Conservation (phyloP, 64 coral and sea anemone genomes). For the Pocillopora verrucosa region DNA sequence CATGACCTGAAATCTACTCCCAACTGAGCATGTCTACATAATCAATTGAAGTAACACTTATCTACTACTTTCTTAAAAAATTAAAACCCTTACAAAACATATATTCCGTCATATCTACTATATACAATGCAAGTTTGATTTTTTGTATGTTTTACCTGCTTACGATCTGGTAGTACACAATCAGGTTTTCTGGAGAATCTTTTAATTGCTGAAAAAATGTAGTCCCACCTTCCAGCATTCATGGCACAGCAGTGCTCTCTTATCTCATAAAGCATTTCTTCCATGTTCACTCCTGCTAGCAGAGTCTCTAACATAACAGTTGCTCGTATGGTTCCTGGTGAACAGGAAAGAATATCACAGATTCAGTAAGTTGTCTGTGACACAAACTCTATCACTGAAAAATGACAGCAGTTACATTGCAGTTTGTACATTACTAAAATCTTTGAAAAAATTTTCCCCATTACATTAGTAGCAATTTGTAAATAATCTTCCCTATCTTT, state of each 20-base stretch:
- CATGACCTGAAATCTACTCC: too few relatives aligned
- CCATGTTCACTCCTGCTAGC: constrained; percentile 93
- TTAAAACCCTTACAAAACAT: too few relatives aligned
- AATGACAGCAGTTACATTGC: too few relatives aligned
- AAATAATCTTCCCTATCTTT: too few relatives aligned
- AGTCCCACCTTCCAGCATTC: constrained; percentile 98
- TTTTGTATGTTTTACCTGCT: constrained; percentile 57
- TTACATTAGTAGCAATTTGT: too few relatives aligned
- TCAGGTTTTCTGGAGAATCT: constrained; percentile 88
- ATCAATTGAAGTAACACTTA: too few relatives aligned
- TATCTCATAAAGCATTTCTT: constrained; percentile 98
- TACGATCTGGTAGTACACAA: constrained; percentile 87
- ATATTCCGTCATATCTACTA: too few relatives aligned
- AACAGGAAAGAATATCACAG: background rate
- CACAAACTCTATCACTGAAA: too few relatives aligned
- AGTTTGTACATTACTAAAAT: too few relatives aligned
- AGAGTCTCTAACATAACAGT: constrained; percentile 98
- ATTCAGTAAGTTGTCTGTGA: background rate
- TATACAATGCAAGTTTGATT: background rate
- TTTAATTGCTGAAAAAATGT: constrained; percentile 98
- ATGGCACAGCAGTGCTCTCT: constrained; percentile 93
- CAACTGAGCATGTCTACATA: too few relatives aligned
- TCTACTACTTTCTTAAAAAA: too few relatives aligned
- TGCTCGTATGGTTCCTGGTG: constrained; percentile 91
- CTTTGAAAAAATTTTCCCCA: too few relatives aligned